phyloP scores from a whole-genome alignment of 2,888 invertebrate species.

The Lagria hirta region DNA sequence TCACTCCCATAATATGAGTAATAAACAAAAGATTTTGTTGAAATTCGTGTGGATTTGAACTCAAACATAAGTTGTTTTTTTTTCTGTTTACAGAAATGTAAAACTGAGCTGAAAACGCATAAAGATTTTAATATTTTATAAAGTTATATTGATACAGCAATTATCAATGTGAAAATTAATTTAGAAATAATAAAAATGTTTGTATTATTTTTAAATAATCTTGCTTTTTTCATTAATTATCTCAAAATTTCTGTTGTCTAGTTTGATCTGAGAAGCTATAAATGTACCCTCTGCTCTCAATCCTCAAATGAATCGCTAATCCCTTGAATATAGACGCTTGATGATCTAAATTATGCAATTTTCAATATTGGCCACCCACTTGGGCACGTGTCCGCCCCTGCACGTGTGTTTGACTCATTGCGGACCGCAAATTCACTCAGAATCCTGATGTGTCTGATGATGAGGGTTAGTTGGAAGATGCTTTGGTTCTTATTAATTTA shows the following conservation, averaged over 20 bases:
- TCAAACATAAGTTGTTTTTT: too few species aligned
- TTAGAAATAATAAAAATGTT: too few species aligned
- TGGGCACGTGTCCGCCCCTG: slow-evolving; percentile 56
- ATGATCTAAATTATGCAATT: slow-evolving; percentile 58
- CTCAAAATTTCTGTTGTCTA: slow-evolving; percentile 14
- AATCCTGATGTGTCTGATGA: slow-evolving; percentile 22
- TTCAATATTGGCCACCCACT: slow-evolving; percentile 58
- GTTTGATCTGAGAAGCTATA: slow-evolving; percentile 15
- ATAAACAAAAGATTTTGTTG: too few species aligned
- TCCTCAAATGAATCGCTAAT: slow-evolving; percentile 47
- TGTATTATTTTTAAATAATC: too few species aligned
- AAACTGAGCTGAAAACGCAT: too few species aligned
- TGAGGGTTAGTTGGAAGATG: slow-evolving; percentile 32
- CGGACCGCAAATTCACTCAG: slow-evolving; percentile 54
- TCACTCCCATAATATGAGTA: too few species aligned
- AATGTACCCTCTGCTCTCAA: slow-evolving; percentile 16
- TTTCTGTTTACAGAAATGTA: too few species aligned
- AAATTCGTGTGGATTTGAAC: too few species aligned
- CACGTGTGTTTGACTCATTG: slow-evolving; percentile 58
- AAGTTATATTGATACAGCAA: too few species aligned
- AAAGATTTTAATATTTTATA: too few species aligned
- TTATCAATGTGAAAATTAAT: too few species aligned
- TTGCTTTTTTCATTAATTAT: slow-evolving; percentile 11
- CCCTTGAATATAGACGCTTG: slow-evolving; percentile 47
- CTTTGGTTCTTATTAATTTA: slow-evolving; percentile 22